These are phyloP conservation scores for Adineta ricciae DNA, from an alignment of 2,888 invertebrate genomes.

Conservation along the genomic window DNA sequence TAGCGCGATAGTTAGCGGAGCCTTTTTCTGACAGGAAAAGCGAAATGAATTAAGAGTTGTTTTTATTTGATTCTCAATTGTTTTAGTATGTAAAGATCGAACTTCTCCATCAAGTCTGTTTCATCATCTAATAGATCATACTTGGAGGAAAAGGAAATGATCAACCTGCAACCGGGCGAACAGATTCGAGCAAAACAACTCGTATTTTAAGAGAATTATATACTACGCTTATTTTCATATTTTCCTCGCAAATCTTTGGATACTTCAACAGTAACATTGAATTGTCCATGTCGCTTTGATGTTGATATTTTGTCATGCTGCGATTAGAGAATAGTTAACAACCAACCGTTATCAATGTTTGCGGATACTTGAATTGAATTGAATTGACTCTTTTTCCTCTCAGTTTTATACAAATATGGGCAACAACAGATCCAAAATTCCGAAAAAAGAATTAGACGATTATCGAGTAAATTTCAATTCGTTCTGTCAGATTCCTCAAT, in stretches of 20 bases:
- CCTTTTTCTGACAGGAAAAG: too few species aligned
- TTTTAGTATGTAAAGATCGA: too few species aligned
- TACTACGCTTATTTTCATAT: conserved; percentile 86
- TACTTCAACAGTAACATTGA: conserved; percentile 84
- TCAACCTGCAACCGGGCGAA: too few species aligned
- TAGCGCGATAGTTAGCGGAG: too few species aligned
- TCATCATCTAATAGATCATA: too few species aligned
- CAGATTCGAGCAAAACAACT: too few species aligned
- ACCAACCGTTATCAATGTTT: background rate
- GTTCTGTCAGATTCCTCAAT: too few species aligned
- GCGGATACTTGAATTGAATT: background rate
- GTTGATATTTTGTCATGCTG: background rate
- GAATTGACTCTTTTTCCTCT: background rate
- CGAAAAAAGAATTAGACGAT: background rate
- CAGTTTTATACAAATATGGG: background rate
- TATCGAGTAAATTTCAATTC: background rate
- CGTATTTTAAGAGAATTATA: too few species aligned
- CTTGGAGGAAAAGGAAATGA: too few species aligned
- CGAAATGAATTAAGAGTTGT: too few species aligned
- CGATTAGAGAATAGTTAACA: background rate
- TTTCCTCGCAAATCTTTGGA: conserved; percentile 91
- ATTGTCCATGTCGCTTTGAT: conserved; percentile 60
- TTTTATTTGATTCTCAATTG: too few species aligned
- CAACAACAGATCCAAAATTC: background rate
- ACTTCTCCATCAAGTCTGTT: too few species aligned